Conservation (phyloP, 1,140 invertebrate genomes). For the Conopomorpha cramerella region DNA sequence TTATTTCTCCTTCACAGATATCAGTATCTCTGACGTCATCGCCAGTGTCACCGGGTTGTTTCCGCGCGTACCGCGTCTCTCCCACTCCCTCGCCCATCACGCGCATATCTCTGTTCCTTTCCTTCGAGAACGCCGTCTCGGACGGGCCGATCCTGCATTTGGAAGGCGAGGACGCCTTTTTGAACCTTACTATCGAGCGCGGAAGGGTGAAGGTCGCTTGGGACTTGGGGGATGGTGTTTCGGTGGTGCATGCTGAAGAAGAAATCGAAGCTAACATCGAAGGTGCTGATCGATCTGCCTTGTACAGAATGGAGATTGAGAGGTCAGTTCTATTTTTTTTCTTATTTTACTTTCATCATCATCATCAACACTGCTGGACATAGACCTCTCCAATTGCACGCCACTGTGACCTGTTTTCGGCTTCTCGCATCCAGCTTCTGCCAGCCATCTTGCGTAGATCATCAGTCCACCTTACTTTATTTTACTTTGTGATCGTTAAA, state of each 20-base stretch:
- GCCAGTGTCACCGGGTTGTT: slow-evolving; percentile 65
- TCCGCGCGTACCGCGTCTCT: slow-evolving; percentile 71
- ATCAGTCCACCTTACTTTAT: too few species aligned
- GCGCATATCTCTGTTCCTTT: slow-evolving; percentile 67
- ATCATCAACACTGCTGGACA: too few species aligned
- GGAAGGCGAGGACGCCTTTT: slow-evolving; percentile 58
- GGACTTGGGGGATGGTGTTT: slow-evolving; percentile 41
- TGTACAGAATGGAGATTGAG: slow-evolving; percentile 43
- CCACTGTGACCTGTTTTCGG: too few species aligned
- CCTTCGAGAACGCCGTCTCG: slow-evolving; percentile 44
- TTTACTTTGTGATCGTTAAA: too few species aligned
- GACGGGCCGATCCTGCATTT: slow-evolving; percentile 73
- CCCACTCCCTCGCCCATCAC: slow-evolving; percentile 73
- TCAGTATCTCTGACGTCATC: slow-evolving; percentile 75
- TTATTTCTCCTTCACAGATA: slow-evolving; percentile 66
- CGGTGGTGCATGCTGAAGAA: slow-evolving; percentile 69
- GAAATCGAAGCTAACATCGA: slow-evolving; percentile 79
- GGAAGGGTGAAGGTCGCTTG: slow-evolving; percentile 43
- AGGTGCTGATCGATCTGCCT: slow-evolving; percentile 52
- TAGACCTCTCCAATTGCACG: too few species aligned
- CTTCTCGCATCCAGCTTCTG: too few species aligned
- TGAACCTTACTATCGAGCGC: slow-evolving; percentile 45
- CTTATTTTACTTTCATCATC: background rate
- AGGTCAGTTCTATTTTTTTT: slow-evolving; percentile 20
- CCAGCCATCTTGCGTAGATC: too few species aligned